Evolutionary conservation across 2,888 invertebrate species (phyloP).

Genomic region (Brachylomia viminalis): DNA sequence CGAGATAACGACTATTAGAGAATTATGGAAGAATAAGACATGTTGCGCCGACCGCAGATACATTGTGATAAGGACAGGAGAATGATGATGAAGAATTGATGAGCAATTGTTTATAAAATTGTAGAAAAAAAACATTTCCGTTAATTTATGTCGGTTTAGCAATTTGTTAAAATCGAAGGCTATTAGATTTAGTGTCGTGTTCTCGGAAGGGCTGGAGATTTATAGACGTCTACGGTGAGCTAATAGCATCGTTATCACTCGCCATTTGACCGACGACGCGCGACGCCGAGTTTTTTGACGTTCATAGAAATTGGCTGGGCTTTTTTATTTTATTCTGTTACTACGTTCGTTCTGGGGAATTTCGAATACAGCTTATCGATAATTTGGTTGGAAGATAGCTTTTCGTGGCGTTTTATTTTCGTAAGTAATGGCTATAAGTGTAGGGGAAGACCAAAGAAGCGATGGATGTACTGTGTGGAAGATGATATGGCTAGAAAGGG

Average conservation of each 20-base stretch:
- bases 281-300: conserved; percentile 11
- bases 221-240: conserved; percentile 20
- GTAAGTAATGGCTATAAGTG: background rate
- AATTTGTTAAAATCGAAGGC: conserved; percentile 35
- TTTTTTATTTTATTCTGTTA: conserved; percentile 4
- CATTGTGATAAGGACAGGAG: no score
- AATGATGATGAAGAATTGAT: background rate
- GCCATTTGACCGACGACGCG: conserved; percentile 9
- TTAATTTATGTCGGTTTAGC: background rate
- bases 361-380: background rate
- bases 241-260: conserved; percentile 25
- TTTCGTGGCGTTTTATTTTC: background rate
- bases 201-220: conserved; percentile 45
- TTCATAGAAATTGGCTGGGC: conserved; percentile 34
- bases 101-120: background rate
- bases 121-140: background rate
- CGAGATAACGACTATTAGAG: background rate
- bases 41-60: no score
- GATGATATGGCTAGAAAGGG: background rate
- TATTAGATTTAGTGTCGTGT: conserved; percentile 14
- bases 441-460: background rate
- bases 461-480: background rate
- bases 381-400: background rate
- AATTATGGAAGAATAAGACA: background rate
- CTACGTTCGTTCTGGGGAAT: background rate